Base-by-base conservation (phyloP, 37 sponge, comb jelly and placozoan species). In the Hexactinellida sp. region DNA sequence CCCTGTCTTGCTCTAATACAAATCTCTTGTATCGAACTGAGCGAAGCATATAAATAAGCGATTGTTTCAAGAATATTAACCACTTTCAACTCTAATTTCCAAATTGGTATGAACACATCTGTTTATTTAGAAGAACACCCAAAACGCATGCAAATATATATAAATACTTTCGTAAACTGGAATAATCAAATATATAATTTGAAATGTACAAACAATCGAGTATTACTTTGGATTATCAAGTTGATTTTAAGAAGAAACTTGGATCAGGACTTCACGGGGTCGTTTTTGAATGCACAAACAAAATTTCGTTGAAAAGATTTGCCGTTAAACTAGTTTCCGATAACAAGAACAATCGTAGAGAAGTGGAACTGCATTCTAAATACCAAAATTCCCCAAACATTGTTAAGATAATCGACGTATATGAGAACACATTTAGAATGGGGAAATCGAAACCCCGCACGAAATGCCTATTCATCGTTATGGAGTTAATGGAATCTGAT, bases 221-320 rank as follows among this genome's bases (percentile, higher is more conserved):
- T 63, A 63, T 63, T 63, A 63, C 76, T n/a, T n/a, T 63, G 21
- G 76, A 63, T 23, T 63, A 63, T n/a, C 28, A 63, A n/a, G 76
- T 63, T 7, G 30, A 63, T 28, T 63, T 63, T n/a, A 63, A 28
- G 30, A 63, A n/a, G 25, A 63, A 63, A 63, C 76, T 63, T 23
- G 76, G 76, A 28, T 63, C 76, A 25, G 76, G 76, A 32, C 3
- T 63, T 3, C 76, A 63, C 30, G 76, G 76, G 13, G 76, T 63
- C 34, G 76, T 63, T 32, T 63, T 63, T n/a, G 76, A 63, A 63
- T 63, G 76, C 76, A 25, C 5, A 23, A 63, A 63, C 76, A 63
- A 63, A 28, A 63, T 63, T 25, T 63, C 76, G 3, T 21, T 21
- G 76, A 63, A 63, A n/a, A 63, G 13, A 23, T 63, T 21, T 63